Evolutionary conservation across 1,140 invertebrate species (phyloP).

Genomic region (Drosophila micromelanica): DNA sequence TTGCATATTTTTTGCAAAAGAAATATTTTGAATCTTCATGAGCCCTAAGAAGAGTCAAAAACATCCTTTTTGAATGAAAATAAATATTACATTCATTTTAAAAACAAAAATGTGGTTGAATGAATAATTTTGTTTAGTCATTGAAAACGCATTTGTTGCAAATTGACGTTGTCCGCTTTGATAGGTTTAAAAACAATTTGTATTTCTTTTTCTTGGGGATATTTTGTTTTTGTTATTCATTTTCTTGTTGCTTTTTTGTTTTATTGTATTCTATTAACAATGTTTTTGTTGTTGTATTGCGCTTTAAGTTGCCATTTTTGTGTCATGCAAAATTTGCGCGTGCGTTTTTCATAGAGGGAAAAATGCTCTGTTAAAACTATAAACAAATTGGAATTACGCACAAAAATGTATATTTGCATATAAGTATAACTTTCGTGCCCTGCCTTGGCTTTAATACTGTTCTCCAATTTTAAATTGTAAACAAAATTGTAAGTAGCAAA

Average conservation of each 20-base stretch:
- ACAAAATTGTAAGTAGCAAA: slow-evolving; percentile 67
- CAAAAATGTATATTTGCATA: slow-evolving; percentile 62
- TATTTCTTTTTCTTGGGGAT: slow-evolving; percentile 37
- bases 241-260: slow-evolving; percentile 27
- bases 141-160: slow-evolving; percentile 38
- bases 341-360: slow-evolving; percentile 34
- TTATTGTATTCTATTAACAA: slow-evolving; percentile 47
- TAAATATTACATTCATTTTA: slow-evolving; percentile 11
- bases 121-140: neutral
- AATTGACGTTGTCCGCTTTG: slow-evolving; percentile 48
- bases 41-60: slow-evolving; percentile 84
- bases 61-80: slow-evolving; percentile 68
- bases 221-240: slow-evolving; percentile 18
- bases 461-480: slow-evolving; percentile 80
- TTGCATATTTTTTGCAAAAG: slow-evolving; percentile 62
- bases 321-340: slow-evolving; percentile 53
- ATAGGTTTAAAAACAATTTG: slow-evolving; percentile 63
- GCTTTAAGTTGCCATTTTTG: slow-evolving; percentile 59
- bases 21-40: slow-evolving; percentile 84
- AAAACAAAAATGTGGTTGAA: slow-evolving; percentile 17
- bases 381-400: slow-evolving; percentile 73
- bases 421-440: slow-evolving; percentile 63
- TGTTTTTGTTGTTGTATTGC: slow-evolving; percentile 44
- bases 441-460: slow-evolving; percentile 76
- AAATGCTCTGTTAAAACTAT: slow-evolving; percentile 51